Percentiles rank a stretch among this genome's conserved stretches.
Conservation (phyloP, 2,797 vertebrate species). For the Hemitrygon akajei region DNA sequence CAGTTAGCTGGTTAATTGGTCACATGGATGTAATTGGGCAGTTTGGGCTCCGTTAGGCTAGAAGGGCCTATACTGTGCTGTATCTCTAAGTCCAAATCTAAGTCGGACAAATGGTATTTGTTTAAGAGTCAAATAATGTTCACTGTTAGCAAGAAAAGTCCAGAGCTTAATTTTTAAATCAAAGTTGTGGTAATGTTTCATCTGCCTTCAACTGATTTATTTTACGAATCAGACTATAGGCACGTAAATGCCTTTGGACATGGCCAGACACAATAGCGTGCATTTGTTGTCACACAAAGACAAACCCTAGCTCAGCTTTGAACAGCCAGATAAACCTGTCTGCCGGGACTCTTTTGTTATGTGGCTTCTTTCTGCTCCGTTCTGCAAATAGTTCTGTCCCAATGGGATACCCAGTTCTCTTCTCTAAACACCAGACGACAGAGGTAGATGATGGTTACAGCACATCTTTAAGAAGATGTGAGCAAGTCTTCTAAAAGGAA, state of each 20-base stretch:
- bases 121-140: not conserved
- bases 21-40: too few species aligned
- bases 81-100: too few species aligned
- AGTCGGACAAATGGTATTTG: not conserved
- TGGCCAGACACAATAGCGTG: not conserved
- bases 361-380: not conserved
- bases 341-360: not conserved
- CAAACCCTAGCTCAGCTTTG: not conserved
- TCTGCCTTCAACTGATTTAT: not conserved
- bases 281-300: not conserved
- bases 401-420: not conserved
- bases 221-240: not conserved
- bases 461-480: not conserved
- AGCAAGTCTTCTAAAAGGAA: not conserved
- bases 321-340: not conserved
- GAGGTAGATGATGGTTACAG: not conserved
- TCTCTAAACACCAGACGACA: not conserved
- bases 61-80: too few species aligned
- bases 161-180: not conserved
- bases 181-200: not conserved
- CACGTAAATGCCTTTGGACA: not conserved
- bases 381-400: not conserved
- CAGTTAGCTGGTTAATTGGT: too few species aligned
- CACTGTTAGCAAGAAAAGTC: too few species aligned
- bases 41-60: too few species aligned